Base-by-base conservation (phyloP, 2,888 invertebrate species). In the Platycnemis pennipes region DNA sequence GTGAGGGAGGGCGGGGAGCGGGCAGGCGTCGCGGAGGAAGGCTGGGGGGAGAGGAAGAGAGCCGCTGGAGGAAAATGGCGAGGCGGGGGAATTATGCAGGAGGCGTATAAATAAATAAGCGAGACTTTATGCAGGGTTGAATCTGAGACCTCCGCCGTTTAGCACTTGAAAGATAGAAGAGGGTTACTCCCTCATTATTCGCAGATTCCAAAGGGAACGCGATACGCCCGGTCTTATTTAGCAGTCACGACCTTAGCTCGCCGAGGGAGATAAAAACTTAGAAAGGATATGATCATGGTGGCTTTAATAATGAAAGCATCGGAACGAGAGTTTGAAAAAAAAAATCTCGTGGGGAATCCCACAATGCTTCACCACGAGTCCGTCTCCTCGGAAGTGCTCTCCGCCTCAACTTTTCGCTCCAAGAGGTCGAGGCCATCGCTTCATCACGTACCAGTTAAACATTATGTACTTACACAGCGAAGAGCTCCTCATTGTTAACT, bases 171-270 rank as follows among this genome's bases (percentile, higher is more conserved):
- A 77, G 77, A 77, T 77, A 77, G 77, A 77, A 77, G 77, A 37
- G 77, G 77, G 77, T 77, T 63, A 77, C 77, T 77, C 77, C 31
- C 77, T 77, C 77, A 77, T 77, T 77, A 77, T 77, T 77, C 77
- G 77, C 77, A 37, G 77, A 77, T 77, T 77, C 26, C 4, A n/a
- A 13, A 16, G 16, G 77, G 77, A 37, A 37, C 37, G 16, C 37
- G 77, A 37, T 31, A 77, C 2, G 77, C 26, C 77, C 37, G 77
- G 77, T 37, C 77, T 31, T 77, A 77, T 77, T 77, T 77, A 77
- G 77, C 26, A 37, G 77, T 77, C 77, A 3, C 31, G 77, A 37
- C 77, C 77, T 77, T 77, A 37, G 77, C 77, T 77, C 37, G 37
- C 37, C 31, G 77, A 77, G 37, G 13, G 77, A 77, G 77, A 37